A percentile compares a stretch with the other conserved stretches of the same genome.
phyloP scores from a whole-genome alignment of 2,888 invertebrate species.

The Drosophila sordidapex region DNA sequence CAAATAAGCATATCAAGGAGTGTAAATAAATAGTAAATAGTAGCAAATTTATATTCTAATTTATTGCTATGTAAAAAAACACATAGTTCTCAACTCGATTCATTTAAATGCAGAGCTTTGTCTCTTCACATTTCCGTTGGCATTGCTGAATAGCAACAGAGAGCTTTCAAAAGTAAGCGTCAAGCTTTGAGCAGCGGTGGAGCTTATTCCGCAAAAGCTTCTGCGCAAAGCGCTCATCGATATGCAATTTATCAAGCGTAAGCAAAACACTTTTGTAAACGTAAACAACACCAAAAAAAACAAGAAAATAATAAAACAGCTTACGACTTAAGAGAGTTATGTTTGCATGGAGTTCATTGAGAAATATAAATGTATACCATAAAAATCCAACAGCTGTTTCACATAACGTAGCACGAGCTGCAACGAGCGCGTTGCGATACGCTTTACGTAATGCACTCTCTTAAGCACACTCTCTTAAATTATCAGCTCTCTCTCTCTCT shows the following conservation, averaged over 20 bases:
- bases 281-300: slow-evolving; percentile 4
- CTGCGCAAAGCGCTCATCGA: slow-evolving; percentile 15
- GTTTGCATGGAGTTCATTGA: neutral
- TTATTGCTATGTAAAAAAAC: neutral
- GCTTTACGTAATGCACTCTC: slow-evolving; percentile 20
- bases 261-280: slow-evolving; percentile 25
- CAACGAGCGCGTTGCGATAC: neutral
- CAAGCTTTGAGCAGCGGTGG: slow-evolving; percentile 35
- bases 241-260: slow-evolving; percentile 13
- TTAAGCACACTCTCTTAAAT: slow-evolving; percentile 28
- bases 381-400: slow-evolving; percentile 56
- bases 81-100: neutral
- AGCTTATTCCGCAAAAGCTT: slow-evolving; percentile 65
- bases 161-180: slow-evolving; percentile 34
- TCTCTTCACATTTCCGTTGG: slow-evolving; percentile 14
- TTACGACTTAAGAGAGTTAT: neutral
- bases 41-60: neutral
- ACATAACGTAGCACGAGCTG: slow-evolving; percentile 8
- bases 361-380: neutral
- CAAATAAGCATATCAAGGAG: neutral
- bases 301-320: neutral
- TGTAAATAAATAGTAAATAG: neutral
- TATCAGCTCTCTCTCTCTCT: slow-evolving; percentile 14
- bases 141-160: slow-evolving; percentile 22
- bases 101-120: slow-evolving; percentile 9